A percentile compares a stretch with the other conserved stretches of the same genome.
Evolutionary conservation across 2,888 invertebrate genomes (phyloP).

Genomic region (Parascotia fuliginaria): DNA sequence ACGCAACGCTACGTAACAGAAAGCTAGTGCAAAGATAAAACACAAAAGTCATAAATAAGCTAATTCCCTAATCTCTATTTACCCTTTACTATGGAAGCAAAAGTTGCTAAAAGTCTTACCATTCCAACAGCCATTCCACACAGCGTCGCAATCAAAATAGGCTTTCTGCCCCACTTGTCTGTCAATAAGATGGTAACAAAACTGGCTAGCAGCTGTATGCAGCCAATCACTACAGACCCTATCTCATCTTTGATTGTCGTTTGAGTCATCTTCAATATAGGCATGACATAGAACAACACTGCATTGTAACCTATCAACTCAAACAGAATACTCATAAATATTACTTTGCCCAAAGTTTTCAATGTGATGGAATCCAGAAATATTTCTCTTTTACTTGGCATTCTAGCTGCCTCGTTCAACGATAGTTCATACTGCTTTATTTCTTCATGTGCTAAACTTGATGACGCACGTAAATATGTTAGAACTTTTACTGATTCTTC

Average conservation of each 20-base stretch:
- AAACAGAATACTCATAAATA: conserved; percentile 40
- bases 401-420: conserved; percentile 15
- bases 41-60: too few relatives aligned
- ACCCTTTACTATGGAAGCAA: too few relatives aligned
- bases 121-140: conserved; percentile 46
- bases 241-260: conserved; percentile 51
- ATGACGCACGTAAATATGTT: conserved; percentile 37
- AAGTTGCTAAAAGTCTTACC: conserved; percentile 9
- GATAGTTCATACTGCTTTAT: conserved; percentile 40
- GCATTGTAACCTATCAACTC: conserved; percentile 55
- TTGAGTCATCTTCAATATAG: conserved; percentile 51
- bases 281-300: conserved; percentile 54
- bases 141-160: neutral
- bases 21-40: too few relatives aligned
- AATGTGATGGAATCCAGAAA: conserved; percentile 39
- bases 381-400: conserved; percentile 27
- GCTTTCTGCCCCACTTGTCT: neutral
- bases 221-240: conserved; percentile 41
- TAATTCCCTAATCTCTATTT: too few relatives aligned
- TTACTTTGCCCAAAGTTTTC: conserved; percentile 44
- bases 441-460: conserved; percentile 36
- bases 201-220: neutral
- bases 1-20: too few relatives aligned
- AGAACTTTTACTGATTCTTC: conserved; percentile 43
- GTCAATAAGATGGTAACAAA: neutral